A percentile compares a stretch with the other conserved stretches of the same genome.
Evolutionary conservation across 2,797 vertebrate genomes (phyloP).

Genomic region (Pterois miles): DNA sequence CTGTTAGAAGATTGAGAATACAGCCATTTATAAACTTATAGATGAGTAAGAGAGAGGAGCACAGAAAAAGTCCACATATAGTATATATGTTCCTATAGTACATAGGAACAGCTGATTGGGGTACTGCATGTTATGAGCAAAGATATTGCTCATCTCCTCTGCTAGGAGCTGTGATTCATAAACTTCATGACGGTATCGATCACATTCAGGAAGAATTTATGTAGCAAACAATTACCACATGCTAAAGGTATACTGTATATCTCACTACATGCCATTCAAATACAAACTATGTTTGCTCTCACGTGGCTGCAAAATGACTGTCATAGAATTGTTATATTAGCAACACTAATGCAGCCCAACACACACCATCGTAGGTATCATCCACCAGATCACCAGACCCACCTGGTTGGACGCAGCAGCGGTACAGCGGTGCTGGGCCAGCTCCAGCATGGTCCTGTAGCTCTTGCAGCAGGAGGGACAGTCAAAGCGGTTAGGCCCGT

Average conservation of each 20-base stretch:
- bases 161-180: not conserved
- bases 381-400: not conserved
- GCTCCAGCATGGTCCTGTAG: conserved; percentile 81
- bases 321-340: not conserved
- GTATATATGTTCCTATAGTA: too few species aligned
- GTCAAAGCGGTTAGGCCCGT: conserved; percentile 80
- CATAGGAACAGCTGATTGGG: too few species aligned
- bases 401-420: conserved; percentile 68
- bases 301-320: not conserved
- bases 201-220: not conserved
- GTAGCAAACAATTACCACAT: not conserved
- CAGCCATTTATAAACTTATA: not conserved
- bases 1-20: not conserved
- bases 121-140: not conserved
- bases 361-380: not conserved
- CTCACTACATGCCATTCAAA: not conserved
- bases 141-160: not conserved
- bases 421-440: conserved; percentile 79
- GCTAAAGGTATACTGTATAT: not conserved
- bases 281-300: not conserved
- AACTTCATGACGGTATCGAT: not conserved
- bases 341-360: not conserved
- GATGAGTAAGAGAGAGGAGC: too few species aligned
- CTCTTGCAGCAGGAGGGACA: conserved; percentile 81
- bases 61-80: too few species aligned